These are phyloP conservation scores for Drosophila borborema DNA, from an alignment of 2,888 invertebrate genomes.

Conservation along the genomic window DNA sequence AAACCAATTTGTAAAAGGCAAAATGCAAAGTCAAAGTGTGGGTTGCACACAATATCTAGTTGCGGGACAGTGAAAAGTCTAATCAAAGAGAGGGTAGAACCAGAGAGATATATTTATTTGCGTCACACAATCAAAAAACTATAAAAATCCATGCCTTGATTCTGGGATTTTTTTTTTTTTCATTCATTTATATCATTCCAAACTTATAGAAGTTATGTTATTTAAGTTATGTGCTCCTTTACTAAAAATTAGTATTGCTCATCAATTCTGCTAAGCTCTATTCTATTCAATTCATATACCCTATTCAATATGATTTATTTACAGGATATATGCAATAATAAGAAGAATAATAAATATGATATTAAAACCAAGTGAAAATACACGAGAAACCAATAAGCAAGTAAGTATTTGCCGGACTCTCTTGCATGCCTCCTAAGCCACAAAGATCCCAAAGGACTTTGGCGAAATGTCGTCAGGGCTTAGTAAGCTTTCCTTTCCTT, in stretches of 20 bases:
- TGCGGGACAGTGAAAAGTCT: neutral
- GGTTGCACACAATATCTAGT: conserved; percentile 3
- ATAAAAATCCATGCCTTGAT: conserved; percentile 52
- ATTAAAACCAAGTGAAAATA: conserved; percentile 68
- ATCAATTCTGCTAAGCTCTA: neutral
- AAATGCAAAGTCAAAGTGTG: conserved; percentile 46
- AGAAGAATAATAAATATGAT: conserved; percentile 63
- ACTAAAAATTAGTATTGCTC: neutral
- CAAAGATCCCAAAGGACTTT: conserved; percentile 64
- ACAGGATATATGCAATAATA: conserved; percentile 52
- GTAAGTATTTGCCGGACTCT: conserved; percentile 17
- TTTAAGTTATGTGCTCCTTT: no score
- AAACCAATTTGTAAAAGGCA: conserved; percentile 79
- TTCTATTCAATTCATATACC: neutral
- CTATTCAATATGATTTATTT: neutral
- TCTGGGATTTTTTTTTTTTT: neutral
- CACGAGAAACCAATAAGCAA: conserved; percentile 14
- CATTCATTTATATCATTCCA: neutral
- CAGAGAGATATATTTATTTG: conserved; percentile 58
- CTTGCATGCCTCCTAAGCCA: conserved; percentile 46
- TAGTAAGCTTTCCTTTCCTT: conserved; percentile 4
- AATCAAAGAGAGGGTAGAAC: neutral
- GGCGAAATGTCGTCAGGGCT: conserved; percentile 54
- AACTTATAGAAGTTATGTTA: no score
- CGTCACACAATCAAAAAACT: conserved; percentile 62